Evolutionary conservation across 2,797 vertebrate species (phyloP).

Genomic region (Pelochelys cantorii): DNA sequence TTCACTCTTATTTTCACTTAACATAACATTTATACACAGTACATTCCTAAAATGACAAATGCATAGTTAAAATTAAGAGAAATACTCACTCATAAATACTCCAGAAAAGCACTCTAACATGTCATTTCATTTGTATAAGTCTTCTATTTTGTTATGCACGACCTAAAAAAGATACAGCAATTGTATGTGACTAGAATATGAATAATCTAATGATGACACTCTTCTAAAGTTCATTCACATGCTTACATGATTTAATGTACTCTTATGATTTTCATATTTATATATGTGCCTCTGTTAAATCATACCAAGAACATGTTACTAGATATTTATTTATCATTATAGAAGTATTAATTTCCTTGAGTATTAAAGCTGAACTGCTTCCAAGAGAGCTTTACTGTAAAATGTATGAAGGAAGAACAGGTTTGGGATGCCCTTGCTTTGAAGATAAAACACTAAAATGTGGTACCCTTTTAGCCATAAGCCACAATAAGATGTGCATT

Average conservation of each 20-base stretch:
- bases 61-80: slow-evolving; percentile 32
- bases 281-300: slow-evolving; percentile 33
- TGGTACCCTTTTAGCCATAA: neutral
- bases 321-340: slow-evolving; percentile 44
- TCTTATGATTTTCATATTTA: slow-evolving; percentile 40
- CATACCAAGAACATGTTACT: slow-evolving; percentile 47
- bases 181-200: slow-evolving; percentile 37
- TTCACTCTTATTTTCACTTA: neutral
- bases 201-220: slow-evolving; percentile 51
- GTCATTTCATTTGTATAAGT: slow-evolving; percentile 51
- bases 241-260: slow-evolving; percentile 52
- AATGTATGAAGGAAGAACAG: neutral
- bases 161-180: slow-evolving; percentile 38
- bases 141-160: slow-evolving; percentile 55
- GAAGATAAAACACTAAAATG: neutral
- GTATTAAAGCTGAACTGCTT: neutral
- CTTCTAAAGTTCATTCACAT: slow-evolving; percentile 52
- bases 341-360: slow-evolving; percentile 29
- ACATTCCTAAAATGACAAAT: slow-evolving; percentile 1
- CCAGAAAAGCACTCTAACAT: slow-evolving; percentile 52
- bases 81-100: slow-evolving; percentile 54
- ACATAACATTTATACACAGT: neutral
- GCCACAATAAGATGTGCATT: neutral
- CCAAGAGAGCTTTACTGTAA: neutral
- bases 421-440: neutral